Conservation (phyloP, 2,888 invertebrate genomes). For the Thelaira solivaga region DNA sequence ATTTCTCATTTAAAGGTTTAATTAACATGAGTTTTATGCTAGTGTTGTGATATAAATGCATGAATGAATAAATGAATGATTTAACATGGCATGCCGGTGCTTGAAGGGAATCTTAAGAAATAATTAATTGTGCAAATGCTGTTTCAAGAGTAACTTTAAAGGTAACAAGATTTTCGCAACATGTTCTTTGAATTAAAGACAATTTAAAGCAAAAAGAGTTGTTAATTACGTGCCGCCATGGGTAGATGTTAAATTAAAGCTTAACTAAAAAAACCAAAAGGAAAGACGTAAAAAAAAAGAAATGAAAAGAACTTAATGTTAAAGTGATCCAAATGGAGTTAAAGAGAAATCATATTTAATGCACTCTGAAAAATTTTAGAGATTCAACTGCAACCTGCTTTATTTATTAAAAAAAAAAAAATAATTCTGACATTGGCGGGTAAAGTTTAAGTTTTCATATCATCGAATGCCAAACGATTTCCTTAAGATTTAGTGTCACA, state of each 20-base stretch:
- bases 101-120: neutral
- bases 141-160: constrained; percentile 17
- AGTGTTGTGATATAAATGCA: neutral
- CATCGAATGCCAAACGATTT: no score
- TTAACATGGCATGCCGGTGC: neutral
- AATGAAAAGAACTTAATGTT: neutral
- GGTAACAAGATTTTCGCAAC: constrained; percentile 25
- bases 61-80: constrained; percentile 30
- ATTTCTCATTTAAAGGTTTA: constrained; percentile 29
- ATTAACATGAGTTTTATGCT: constrained; percentile 41
- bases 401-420: no score
- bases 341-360: neutral
- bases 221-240: neutral
- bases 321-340: neutral
- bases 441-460: no score
- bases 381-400: no score
- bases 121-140: constrained; percentile 13
- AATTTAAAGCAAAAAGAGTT: constrained; percentile 2
- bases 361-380: no score
- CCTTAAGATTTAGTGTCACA: no score
- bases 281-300: no score
- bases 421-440: no score
- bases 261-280: neutral
- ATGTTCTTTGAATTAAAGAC: constrained; percentile 14
- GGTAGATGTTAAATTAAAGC: neutral